phyloP scores from a whole-genome alignment of 2,113 vertebrate species.

The Leiothrix lutea region DNA sequence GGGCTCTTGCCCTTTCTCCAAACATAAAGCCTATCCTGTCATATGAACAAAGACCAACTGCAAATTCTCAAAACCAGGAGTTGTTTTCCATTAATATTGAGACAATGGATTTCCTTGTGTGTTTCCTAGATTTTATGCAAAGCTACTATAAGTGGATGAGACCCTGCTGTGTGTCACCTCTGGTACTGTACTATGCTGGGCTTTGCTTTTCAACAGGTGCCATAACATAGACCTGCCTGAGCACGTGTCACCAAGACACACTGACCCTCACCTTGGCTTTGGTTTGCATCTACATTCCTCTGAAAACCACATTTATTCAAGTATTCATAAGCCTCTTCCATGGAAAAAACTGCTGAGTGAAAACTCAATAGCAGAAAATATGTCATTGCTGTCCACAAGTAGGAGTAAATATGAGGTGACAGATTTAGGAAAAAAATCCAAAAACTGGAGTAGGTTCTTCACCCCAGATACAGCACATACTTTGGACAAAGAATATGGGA shows the following conservation, averaged over 20 bases:
- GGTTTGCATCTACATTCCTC: background rate
- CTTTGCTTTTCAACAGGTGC: background rate
- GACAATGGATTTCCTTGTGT: background rate
- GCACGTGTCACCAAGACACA: background rate
- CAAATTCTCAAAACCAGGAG: background rate
- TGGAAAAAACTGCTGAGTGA: background rate
- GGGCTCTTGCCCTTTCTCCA: background rate
- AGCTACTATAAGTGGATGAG: background rate
- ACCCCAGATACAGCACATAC: background rate
- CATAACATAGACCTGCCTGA: background rate
- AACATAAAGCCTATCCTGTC: background rate
- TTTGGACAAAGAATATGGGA: background rate
- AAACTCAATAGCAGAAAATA: background rate
- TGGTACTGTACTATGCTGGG: background rate
- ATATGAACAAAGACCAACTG: background rate
- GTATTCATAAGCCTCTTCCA: background rate
- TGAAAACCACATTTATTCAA: background rate
- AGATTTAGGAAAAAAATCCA: background rate
- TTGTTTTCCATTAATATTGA: background rate
- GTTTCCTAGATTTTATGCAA: background rate
- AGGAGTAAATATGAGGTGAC: background rate
- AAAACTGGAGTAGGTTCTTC: background rate
- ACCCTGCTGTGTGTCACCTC: background rate
- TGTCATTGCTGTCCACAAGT: background rate
- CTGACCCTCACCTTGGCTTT: background rate